A percentile compares a stretch with the other conserved stretches of the same genome.
These are phyloP conservation scores for Drosophila bifasciata DNA, from an alignment of 1,140 invertebrate species.

Conservation along the genomic window DNA sequence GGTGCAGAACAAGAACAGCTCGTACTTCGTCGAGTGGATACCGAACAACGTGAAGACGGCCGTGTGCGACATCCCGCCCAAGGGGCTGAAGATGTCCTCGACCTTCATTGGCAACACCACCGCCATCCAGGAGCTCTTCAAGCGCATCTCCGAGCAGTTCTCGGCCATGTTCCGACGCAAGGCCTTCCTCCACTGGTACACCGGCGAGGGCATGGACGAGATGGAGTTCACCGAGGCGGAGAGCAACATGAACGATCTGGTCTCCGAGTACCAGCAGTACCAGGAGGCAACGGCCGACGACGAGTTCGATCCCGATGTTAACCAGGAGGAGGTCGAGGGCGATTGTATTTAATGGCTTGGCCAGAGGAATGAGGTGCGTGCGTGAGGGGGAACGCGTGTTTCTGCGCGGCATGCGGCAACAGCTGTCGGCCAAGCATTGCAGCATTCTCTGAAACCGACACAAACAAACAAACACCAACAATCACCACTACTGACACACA, in stretches of 20 bases:
- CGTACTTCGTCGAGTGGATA: constrained; percentile 92
- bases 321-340: constrained; percentile 82
- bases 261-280: constrained; percentile 96
- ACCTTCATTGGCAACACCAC: constrained; percentile 89
- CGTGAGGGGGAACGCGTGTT: constrained; percentile 61
- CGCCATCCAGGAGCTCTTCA: constrained; percentile 88
- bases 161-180: constrained; percentile 93
- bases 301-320: constrained; percentile 88
- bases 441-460: constrained; percentile 54
- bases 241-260: constrained; percentile 92
- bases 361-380: constrained; percentile 83
- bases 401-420: constrained; percentile 69
- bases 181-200: constrained; percentile 94
- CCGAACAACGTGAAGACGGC: constrained; percentile 88
- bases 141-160: constrained; percentile 90
- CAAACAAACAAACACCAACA: constrained; percentile 26
- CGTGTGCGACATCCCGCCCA: constrained; percentile 87
- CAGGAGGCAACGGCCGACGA: constrained; percentile 91
- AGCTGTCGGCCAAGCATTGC: constrained; percentile 72
- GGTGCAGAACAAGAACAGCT: constrained; percentile 89
- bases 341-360: constrained; percentile 84
- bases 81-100: constrained; percentile 89
- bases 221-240: constrained; percentile 92
- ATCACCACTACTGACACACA: constrained; percentile 18
- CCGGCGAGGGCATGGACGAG: constrained; percentile 95